Conservation (phyloP, 2,888 invertebrate genomes). For the Ormyrus pomaceus region DNA sequence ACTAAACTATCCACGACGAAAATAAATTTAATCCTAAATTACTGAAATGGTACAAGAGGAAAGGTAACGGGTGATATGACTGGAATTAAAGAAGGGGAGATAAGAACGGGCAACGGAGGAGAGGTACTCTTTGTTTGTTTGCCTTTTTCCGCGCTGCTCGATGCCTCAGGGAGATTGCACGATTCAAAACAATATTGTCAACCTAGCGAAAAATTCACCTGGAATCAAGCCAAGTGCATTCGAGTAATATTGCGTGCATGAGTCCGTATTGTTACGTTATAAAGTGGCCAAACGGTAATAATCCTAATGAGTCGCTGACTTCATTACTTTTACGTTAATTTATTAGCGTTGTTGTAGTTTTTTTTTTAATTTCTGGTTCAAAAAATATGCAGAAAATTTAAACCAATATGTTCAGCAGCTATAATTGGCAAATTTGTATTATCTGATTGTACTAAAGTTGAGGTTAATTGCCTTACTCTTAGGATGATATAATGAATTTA, state of each 20-base stretch:
- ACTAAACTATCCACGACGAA: conserved; percentile 12
- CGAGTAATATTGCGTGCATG: background rate
- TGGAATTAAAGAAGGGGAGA: conserved; percentile 42
- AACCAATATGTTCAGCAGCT: background rate
- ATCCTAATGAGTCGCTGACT: conserved; percentile 41
- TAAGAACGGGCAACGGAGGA: conserved; percentile 42
- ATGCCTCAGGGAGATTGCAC: conserved; percentile 53
- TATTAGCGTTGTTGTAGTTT: background rate
- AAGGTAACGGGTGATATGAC: conserved; percentile 49
- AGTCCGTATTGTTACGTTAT: conserved; percentile 48
- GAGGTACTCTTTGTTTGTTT: conserved; percentile 7
- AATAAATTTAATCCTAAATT: conserved; percentile 18
- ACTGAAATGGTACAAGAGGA: conserved; percentile 7
- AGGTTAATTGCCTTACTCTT: conserved; percentile 70
- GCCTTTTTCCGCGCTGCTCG: conserved; percentile 11
- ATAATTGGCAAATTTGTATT: background rate
- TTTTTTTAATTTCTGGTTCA: background rate
- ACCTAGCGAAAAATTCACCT: conserved; percentile 55
- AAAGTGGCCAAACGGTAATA: conserved; percentile 56
- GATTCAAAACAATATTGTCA: conserved; percentile 55
- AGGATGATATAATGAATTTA: conserved; percentile 62
- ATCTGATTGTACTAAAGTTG: conserved; percentile 40
- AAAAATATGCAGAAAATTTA: background rate
- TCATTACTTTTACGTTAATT: background rate
- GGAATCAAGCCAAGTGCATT: conserved; percentile 55